Base-by-base conservation (phyloP, 1,140 invertebrate species). In the Aphis craccivora region DNA sequence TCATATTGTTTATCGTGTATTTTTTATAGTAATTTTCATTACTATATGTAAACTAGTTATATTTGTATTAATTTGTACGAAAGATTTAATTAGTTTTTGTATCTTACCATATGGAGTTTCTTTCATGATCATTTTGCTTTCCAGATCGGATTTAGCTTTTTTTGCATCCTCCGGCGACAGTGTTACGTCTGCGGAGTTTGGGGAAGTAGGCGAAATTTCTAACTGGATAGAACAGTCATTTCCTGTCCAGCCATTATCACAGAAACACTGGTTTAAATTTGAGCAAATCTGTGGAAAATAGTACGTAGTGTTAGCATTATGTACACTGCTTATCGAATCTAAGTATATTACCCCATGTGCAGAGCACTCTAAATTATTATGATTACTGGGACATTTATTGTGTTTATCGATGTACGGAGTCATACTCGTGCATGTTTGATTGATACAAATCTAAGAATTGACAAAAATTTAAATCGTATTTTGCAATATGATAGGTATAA, bases 211-310 rank as follows among this genome's bases (percentile, higher is more conserved):
- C 35, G 97, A 96, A 83, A 97, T 96, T 94, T 97, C 96, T 94
- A 97, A 96, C 94, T 96, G 96, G 94, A 97, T 96, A 81, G 98
- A 98, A 96, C 99, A 99, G 95, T 99, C 98, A 6, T 96, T 95
- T 43, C 98, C 98, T 53, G 96, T 97, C 98, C 98, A 99, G 89
- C 98, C 98, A 90, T 96, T 95, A 94, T 98, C 96, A 96, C 99
- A 99, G 95, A 98, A 97, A 95, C 99, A 99, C 94, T 97, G 97
- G 95, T 99, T 98, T 81, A 97, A 96, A 95, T 99, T 99, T 5
- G 99, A 99, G 95, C 99, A 99, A 88, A 97, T 97, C 98, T 99
- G 95, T 90, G 94, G 95, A 83, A 94, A 94, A 89, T 94, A 81
- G 30, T 76, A 14, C 43, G 1, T 37, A 81, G 43, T 43, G 5